Conservation (phyloP, 53 echinoderm and acorn worm species). For the Crossaster papposus region DNA sequence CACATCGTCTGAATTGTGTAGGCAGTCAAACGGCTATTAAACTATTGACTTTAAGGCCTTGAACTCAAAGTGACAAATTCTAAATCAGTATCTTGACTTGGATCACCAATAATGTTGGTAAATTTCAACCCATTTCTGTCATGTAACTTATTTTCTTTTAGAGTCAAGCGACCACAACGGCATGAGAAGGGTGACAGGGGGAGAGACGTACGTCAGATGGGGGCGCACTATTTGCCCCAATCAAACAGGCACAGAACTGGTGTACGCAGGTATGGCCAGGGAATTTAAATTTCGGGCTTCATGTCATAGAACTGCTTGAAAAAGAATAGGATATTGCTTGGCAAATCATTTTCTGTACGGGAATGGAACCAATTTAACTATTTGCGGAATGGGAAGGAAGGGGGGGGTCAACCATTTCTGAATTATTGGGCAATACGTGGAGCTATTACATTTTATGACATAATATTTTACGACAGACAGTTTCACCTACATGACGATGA, state of each 20-base stretch:
- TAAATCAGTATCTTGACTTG: background rate
- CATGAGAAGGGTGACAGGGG: conserved; percentile 17
- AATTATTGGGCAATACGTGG: too few relatives aligned
- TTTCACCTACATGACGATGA: too few relatives aligned
- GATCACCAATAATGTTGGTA: background rate
- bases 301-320: background rate
- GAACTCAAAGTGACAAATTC: too few relatives aligned
- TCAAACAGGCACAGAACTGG: conserved; percentile 50
- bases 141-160: background rate
- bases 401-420: too few relatives aligned
- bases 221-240: conserved; percentile 70
- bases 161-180: background rate
- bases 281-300: background rate
- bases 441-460: too few relatives aligned
- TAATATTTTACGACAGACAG: too few relatives aligned
- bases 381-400: too few relatives aligned
- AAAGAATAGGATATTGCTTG: background rate
- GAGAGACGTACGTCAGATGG: conserved; percentile 61
- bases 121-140: background rate
- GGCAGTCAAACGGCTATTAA: too few relatives aligned
- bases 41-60: too few relatives aligned
- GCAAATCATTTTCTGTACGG: background rate
- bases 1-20: too few relatives aligned
- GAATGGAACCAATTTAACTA: too few relatives aligned
- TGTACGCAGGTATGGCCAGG: conserved; percentile 41